Conservation (phyloP, 2,888 invertebrate genomes). For the Diarsia brunnea region DNA sequence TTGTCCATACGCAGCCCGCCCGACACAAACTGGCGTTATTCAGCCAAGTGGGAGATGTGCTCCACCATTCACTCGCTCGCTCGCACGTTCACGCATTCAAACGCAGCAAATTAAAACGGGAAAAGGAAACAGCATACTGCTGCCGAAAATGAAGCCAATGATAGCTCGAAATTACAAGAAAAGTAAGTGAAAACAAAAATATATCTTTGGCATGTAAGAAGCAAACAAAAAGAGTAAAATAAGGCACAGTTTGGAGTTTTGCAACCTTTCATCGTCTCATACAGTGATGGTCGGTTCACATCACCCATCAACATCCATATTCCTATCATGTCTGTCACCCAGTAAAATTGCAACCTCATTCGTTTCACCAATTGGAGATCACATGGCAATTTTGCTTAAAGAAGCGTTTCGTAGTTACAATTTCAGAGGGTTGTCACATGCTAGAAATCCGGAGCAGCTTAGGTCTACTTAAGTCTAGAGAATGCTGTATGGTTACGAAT, state of each 20-base stretch:
- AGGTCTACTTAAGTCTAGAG: slow-evolving; percentile 87
- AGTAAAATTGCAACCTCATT: slow-evolving; percentile 80
- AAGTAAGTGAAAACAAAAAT: neutral
- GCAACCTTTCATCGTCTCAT: slow-evolving; percentile 45
- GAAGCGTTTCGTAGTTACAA: slow-evolving; percentile 77
- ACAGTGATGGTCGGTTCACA: slow-evolving; percentile 79
- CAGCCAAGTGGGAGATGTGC: slow-evolving; percentile 80
- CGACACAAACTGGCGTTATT: slow-evolving; percentile 76
- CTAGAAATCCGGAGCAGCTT: slow-evolving; percentile 82
- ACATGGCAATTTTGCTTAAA: slow-evolving; percentile 22
- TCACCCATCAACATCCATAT: slow-evolving; percentile 79
- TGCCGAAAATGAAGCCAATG: slow-evolving; percentile 33
- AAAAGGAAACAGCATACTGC: slow-evolving; percentile 29
- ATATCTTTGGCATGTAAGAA: slow-evolving; percentile 5
- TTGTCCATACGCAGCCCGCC: slow-evolving; percentile 55
- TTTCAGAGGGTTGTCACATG: slow-evolving; percentile 80
- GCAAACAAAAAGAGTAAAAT: slow-evolving; percentile 31
- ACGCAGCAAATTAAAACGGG: slow-evolving; percentile 10
- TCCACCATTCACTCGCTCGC: slow-evolving; percentile 73
- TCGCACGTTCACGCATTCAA: slow-evolving; percentile 56
- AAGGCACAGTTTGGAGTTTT: slow-evolving; percentile 6
- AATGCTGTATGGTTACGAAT: slow-evolving; percentile 85
- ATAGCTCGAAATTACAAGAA: neutral
- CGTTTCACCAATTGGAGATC: slow-evolving; percentile 45
- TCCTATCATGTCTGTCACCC: slow-evolving; percentile 82